Percentiles rank a stretch among this genome's conserved stretches.
These are phyloP conservation scores for Caretta caretta DNA, from an alignment of 2,113 vertebrate genomes.

Conservation along the genomic window DNA sequence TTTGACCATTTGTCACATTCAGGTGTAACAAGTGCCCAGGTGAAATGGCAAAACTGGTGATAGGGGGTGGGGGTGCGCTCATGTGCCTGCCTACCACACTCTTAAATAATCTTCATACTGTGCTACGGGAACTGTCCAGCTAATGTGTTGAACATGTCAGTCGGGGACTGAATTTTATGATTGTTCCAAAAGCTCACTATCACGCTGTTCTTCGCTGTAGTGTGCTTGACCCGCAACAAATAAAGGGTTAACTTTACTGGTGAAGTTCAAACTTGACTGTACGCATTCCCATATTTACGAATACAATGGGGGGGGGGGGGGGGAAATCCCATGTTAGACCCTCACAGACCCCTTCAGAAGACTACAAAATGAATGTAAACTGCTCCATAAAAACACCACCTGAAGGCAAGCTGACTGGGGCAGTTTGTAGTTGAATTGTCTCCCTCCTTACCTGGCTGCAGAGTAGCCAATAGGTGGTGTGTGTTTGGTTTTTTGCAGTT, in stretches of 20 bases:
- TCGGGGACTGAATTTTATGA: background rate
- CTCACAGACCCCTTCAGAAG: accelerated
- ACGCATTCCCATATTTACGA: background rate
- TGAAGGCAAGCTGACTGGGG: background rate
- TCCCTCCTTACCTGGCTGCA: background rate
- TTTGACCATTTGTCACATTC: background rate
- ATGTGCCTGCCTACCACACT: background rate
- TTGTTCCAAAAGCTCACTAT: accelerated
- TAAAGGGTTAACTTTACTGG: accelerated
- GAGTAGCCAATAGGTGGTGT: background rate
- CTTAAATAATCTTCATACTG: background rate
- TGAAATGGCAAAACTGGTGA: background rate
- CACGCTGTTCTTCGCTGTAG: background rate
- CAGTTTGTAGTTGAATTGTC: background rate
- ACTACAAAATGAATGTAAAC: accelerated
- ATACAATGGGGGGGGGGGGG: too few relatives aligned
- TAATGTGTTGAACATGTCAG: accelerated
- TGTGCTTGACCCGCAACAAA: background rate
- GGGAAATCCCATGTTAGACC: accelerated
- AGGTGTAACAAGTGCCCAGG: background rate
- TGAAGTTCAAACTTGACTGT: background rate
- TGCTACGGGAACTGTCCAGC: background rate
- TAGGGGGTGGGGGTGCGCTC: background rate
- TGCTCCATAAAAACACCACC: accelerated
- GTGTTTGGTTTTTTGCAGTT: background rate